A percentile compares a stretch with the other conserved stretches of the same genome.
These are phyloP conservation scores for Netta rufina DNA, from an alignment of 2,797 vertebrate genomes.

Conservation along the genomic window DNA sequence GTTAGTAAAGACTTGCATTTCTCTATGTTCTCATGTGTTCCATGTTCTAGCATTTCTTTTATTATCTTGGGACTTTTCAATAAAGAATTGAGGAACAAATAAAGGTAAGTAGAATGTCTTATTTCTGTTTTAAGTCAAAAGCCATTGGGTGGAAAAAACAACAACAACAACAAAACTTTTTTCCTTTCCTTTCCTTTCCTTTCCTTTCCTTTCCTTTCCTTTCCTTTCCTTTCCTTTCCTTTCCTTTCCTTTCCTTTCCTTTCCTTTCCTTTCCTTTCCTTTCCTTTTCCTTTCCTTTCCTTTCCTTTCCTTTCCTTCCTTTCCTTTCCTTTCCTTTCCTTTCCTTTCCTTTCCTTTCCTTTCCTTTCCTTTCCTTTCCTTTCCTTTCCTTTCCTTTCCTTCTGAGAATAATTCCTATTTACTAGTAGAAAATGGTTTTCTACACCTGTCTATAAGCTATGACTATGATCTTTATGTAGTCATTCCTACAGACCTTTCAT, in stretches of 20 bases:
- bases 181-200: background rate
- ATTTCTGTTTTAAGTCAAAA: background rate
- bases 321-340: too few relatives aligned
- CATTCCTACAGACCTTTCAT: background rate
- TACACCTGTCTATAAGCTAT: background rate
- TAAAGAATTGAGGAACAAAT: background rate
- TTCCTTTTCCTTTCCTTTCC: too few relatives aligned
- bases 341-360: too few relatives aligned
- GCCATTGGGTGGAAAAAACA: background rate
- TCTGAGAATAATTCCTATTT: background rate
- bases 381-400: too few relatives aligned
- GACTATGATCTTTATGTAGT: background rate
- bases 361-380: too few relatives aligned
- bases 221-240: too few relatives aligned
- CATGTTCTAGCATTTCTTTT: background rate
- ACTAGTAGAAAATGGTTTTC: background rate
- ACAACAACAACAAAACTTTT: too few relatives aligned
- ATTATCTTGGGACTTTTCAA: background rate
- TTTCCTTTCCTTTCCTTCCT: too few relatives aligned
- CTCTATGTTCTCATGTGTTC: background rate
- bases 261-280: too few relatives aligned
- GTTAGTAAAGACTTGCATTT: background rate
- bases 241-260: too few relatives aligned
- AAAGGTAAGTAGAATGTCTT: background rate
- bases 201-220: too few relatives aligned